phyloP scores from a whole-genome alignment of 2,113 vertebrate species.

The Tachysurus vachellii region DNA sequence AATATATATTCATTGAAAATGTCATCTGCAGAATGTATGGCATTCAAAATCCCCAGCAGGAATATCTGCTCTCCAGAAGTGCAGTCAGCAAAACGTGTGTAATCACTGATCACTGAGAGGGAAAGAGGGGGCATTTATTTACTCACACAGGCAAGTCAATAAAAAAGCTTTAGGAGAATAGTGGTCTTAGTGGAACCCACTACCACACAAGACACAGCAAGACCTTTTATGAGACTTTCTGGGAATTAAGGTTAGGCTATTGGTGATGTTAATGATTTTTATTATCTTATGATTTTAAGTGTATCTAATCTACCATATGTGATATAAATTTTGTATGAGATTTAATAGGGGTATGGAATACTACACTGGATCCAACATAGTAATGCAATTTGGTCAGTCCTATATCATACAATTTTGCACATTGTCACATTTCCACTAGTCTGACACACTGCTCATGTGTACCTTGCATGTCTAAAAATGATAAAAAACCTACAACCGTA shows the following conservation, averaged over 20 bases:
- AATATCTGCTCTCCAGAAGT: constrained; percentile 39
- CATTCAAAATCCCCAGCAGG: constrained; percentile 42
- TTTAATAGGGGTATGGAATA: neutral
- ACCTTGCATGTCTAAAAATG: neutral
- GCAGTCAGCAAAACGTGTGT: constrained; percentile 53
- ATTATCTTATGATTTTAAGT: neutral
- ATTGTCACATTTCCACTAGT: neutral
- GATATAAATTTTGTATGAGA: neutral
- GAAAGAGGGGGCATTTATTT: neutral
- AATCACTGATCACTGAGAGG: constrained; percentile 44
- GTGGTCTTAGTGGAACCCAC: neutral
- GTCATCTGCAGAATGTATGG: constrained; percentile 52
- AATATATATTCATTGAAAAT: constrained; percentile 61
- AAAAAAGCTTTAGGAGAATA: neutral
- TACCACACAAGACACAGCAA: neutral
- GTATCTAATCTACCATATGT: neutral
- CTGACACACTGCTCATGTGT: too few relatives aligned
- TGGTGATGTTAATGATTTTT: neutral
- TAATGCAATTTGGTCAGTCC: neutral
- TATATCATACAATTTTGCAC: neutral
- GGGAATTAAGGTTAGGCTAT: neutral
- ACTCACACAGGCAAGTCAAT: neutral
- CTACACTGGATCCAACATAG: neutral
- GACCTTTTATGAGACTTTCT: neutral
- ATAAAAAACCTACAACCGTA: neutral